Conservation (phyloP, 1,140 invertebrate genomes). For the Trissolcus basalis region DNA sequence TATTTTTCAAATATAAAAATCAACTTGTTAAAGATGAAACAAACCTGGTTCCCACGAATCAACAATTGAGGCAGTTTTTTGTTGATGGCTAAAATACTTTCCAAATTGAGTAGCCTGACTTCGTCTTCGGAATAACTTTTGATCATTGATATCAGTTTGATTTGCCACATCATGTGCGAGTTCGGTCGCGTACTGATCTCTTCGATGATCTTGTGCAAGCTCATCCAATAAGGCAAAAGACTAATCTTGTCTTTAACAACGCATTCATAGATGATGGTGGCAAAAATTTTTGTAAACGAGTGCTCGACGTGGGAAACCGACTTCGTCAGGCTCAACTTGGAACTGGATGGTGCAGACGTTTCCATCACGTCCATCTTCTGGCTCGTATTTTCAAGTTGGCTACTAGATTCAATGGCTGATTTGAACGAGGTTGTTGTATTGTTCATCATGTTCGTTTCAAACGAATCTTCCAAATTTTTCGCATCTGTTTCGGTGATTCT, state of each 20-base stretch:
- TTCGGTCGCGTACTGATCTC: slow-evolving; percentile 69
- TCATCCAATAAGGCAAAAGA: slow-evolving; percentile 84
- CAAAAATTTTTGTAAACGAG: slow-evolving; percentile 82
- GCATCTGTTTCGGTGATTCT: not conserved
- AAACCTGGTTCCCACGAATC: slow-evolving; percentile 78
- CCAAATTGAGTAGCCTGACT: slow-evolving; percentile 71
- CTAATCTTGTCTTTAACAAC: slow-evolving; percentile 90
- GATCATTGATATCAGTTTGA: slow-evolving; percentile 78
- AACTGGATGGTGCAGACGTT: slow-evolving; percentile 23
- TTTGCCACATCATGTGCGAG: slow-evolving; percentile 80
- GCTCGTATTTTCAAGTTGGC: slow-evolving; percentile 32
- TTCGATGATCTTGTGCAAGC: slow-evolving; percentile 80
- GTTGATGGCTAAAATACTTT: slow-evolving; percentile 77
- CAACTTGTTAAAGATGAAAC: slow-evolving; percentile 12
- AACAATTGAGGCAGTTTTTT: slow-evolving; percentile 76
- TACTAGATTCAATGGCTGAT: slow-evolving; percentile 49
- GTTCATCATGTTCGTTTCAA: slow-evolving; percentile 31
- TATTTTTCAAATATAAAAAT: not conserved
- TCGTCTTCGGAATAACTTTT: slow-evolving; percentile 61
- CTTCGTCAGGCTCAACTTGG: slow-evolving; percentile 29
- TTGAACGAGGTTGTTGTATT: slow-evolving; percentile 44
- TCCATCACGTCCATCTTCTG: slow-evolving; percentile 68
- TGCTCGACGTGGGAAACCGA: slow-evolving; percentile 77
- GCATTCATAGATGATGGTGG: slow-evolving; percentile 89
- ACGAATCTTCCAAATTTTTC: slow-evolving; percentile 13